Evolutionary conservation across 2,888 invertebrate species (phyloP).

Genomic region (Thera britannica): DNA sequence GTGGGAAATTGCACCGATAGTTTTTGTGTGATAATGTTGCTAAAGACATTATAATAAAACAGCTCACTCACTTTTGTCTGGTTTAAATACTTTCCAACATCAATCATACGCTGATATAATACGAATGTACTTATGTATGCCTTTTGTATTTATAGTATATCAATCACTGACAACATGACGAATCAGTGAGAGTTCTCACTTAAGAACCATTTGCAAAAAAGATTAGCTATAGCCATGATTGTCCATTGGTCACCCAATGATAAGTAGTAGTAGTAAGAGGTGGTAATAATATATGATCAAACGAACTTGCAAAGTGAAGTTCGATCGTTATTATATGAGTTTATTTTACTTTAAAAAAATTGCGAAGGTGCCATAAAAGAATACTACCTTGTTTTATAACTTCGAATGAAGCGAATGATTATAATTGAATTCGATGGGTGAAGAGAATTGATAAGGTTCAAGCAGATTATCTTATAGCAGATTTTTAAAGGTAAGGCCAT

Average conservation of each 20-base stretch:
- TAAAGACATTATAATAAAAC: constrained; percentile 36
- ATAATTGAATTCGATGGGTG: too few species aligned
- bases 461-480: not conserved
- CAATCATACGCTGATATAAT: not conserved
- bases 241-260: too few species aligned
- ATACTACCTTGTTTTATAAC: too few species aligned
- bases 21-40: constrained; percentile 44
- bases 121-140: not conserved
- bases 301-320: too few species aligned
- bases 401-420: too few species aligned
- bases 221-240: too few species aligned
- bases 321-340: too few species aligned
- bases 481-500: not conserved
- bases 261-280: not conserved
- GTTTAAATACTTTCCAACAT: not conserved
- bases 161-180: not conserved
- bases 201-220: not conserved
- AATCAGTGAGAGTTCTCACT: constrained; percentile 5
- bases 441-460: too few species aligned
- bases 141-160: constrained; percentile 9
- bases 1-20: constrained; percentile 44
- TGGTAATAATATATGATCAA: not conserved
- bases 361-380: too few species aligned
- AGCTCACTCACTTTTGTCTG: constrained; percentile 38
- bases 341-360: too few species aligned